Evolutionary conservation across 1,140 invertebrate genomes (phyloP).

Genomic region (Drosophila subobscura): DNA sequence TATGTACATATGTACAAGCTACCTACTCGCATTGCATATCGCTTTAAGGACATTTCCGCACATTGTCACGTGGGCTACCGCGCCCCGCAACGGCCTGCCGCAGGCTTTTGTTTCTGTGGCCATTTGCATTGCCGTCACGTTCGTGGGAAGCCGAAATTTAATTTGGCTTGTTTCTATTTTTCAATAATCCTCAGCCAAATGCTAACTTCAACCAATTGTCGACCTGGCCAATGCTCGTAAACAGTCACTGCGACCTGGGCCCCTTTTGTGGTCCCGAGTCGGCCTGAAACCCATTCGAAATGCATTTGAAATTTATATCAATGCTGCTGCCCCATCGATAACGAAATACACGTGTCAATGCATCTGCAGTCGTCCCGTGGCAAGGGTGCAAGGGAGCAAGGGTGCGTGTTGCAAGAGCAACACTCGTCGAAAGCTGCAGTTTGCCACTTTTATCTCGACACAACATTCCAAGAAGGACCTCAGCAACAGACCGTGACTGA

Average conservation of each 20-base stretch:
- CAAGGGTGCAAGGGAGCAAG: not conserved
- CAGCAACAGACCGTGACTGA: constrained; percentile 2
- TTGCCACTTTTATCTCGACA: constrained; percentile 49
- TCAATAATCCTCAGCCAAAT: constrained; percentile 54
- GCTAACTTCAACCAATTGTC: constrained; percentile 60
- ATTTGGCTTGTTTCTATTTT: constrained; percentile 66
- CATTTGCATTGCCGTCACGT: constrained; percentile 52
- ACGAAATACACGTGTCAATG: constrained; percentile 36
- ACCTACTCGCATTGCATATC: not conserved
- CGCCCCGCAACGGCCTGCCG: not conserved
- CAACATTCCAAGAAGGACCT: constrained; percentile 35
- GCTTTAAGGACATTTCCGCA: constrained; percentile 49
- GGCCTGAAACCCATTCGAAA: constrained; percentile 35
- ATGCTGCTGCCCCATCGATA: constrained; percentile 6
- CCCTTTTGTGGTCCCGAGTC: not conserved
- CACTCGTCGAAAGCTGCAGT: constrained; percentile 7
- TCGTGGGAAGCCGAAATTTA: constrained; percentile 56
- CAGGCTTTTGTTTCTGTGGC: constrained; percentile 9
- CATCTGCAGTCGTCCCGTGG: constrained; percentile 17
- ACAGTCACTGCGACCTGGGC: not conserved
- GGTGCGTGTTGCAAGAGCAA: constrained; percentile 21
- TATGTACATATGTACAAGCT: not conserved
- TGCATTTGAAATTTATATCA: constrained; percentile 50
- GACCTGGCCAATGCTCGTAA: constrained; percentile 15
- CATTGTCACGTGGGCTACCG: constrained; percentile 44